Base-by-base conservation (phyloP, 2,888 invertebrate species). In the Xylocampa areola region DNA sequence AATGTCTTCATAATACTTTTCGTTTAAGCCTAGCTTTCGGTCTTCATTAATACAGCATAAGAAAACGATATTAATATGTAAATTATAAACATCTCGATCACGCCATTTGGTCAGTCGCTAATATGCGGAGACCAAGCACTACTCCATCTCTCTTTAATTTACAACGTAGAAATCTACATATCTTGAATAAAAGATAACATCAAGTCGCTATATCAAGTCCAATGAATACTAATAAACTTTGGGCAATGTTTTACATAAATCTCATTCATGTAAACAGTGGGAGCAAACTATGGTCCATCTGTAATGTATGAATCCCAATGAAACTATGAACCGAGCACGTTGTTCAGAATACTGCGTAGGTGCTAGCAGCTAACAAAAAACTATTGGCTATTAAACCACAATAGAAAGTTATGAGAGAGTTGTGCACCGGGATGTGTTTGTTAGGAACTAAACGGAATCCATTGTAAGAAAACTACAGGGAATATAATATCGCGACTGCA, bases 331-430 rank as follows among this genome's bases (percentile, higher is more conserved):
- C n/a, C n/a, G n/a, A n/a, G 30, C 14, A 2, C 11, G 13, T 39
- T 39, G 67, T 48, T 32, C 23, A n/a, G 11, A 33, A 37, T n/a
- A 55, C 40, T 33, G 32, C 11, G 27, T 16, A 27, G 25, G 5
- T 13, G 25, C 19, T 27, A 41, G 40, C 16, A 13, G 10, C 10
- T 10, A 41, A 17, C 36, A 45, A 36, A 45, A 59, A 45, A 25
- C 39, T 25, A 33, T 55, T 49, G 41, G 19, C 39, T 25, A 33
- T 55, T 49, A 23, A 45, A 14, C 8, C 61, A 68, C 68, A 61
- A 51, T 43, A 51, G 60, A 49, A 57, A 35, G 41, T 43, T 52
- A 32, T 10, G 11, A 47, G 50, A 8, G 14, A 30, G 30, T 43
- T 35, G 19, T 37, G 8, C 17, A 33, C 3, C 10, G 29, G 14